Evolutionary conservation across 2,888 invertebrate species (phyloP).

Genomic region (Drosophila testacea): DNA sequence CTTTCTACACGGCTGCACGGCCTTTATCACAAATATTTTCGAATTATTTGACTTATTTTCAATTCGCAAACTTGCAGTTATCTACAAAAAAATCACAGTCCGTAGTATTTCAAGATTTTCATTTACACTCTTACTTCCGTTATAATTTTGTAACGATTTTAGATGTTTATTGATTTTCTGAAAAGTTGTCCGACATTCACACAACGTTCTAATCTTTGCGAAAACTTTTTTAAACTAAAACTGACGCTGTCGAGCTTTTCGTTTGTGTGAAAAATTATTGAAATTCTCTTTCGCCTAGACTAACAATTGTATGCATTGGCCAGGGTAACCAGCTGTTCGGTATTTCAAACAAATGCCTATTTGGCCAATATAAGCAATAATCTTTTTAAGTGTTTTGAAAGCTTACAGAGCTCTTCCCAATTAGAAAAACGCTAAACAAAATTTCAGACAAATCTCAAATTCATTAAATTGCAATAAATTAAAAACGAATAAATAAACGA

Average conservation of each 20-base stretch:
- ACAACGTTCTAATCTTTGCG: conserved; percentile 71
- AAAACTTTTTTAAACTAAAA: conserved; percentile 82
- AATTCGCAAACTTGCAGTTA: background rate
- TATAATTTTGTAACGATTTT: conserved; percentile 47
- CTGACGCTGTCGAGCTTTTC: conserved; percentile 59
- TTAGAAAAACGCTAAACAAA: conserved; percentile 7
- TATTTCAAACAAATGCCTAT: conserved; percentile 21
- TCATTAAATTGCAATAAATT: conserved; percentile 28
- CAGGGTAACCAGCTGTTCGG: conserved; percentile 65
- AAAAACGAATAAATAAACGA: background rate
- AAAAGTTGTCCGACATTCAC: conserved; percentile 30
- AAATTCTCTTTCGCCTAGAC: conserved; percentile 55
- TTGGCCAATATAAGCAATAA: conserved; percentile 35
- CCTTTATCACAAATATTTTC: conserved; percentile 36
- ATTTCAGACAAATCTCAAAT: background rate
- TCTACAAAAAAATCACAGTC: conserved; percentile 3
- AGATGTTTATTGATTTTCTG: conserved; percentile 53
- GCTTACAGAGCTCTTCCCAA: conserved; percentile 9
- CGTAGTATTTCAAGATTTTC: background rate
- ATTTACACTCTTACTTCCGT: conserved; percentile 15
- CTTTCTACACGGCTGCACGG: conserved; percentile 45
- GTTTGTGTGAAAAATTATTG: conserved; percentile 73
- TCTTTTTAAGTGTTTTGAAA: conserved; percentile 22
- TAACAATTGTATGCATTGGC: conserved; percentile 19
- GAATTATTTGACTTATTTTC: conserved; percentile 5